phyloP scores from a whole-genome alignment of 2,888 invertebrate species.

The Agrochola circellaris region DNA sequence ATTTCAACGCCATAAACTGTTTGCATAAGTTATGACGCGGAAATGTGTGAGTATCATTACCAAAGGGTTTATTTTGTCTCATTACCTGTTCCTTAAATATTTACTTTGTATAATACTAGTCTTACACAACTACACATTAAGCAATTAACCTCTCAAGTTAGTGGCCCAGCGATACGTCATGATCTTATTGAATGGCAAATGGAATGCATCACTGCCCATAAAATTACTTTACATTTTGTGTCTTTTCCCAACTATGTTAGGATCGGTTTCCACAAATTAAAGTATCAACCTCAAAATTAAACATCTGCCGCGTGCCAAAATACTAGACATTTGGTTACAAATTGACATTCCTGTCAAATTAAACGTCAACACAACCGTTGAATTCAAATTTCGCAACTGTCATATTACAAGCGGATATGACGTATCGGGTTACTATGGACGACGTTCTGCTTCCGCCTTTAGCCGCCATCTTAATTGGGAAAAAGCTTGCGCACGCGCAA shows the following conservation, averaged over 20 bases:
- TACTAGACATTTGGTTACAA: conserved; percentile 45
- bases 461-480: conserved; percentile 75
- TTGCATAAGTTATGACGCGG: conserved; percentile 31
- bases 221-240: too few species aligned
- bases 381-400: conserved; percentile 72
- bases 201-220: not conserved
- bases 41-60: conserved; percentile 16
- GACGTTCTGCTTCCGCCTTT: conserved; percentile 72
- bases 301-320: conserved; percentile 46
- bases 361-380: conserved; percentile 48
- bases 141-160: not conserved
- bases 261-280: conserved; percentile 1
- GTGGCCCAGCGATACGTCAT: not conserved
- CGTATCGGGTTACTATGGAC: conserved; percentile 68
- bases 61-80: conserved; percentile 28
- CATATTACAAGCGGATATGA: conserved; percentile 62
- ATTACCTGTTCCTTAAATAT: conserved; percentile 17
- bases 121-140: not conserved
- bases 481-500: conserved; percentile 74
- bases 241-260: not conserved
- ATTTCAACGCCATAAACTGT: conserved; percentile 27
- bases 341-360: conserved; percentile 62
- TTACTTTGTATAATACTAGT: conserved; percentile 1
- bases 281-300: conserved; percentile 1
- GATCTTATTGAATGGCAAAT: not conserved